A percentile compares a stretch with the other conserved stretches of the same genome.
Evolutionary conservation across 2,113 vertebrate species (phyloP).

Genomic region (Patagioenas fasciata): DNA sequence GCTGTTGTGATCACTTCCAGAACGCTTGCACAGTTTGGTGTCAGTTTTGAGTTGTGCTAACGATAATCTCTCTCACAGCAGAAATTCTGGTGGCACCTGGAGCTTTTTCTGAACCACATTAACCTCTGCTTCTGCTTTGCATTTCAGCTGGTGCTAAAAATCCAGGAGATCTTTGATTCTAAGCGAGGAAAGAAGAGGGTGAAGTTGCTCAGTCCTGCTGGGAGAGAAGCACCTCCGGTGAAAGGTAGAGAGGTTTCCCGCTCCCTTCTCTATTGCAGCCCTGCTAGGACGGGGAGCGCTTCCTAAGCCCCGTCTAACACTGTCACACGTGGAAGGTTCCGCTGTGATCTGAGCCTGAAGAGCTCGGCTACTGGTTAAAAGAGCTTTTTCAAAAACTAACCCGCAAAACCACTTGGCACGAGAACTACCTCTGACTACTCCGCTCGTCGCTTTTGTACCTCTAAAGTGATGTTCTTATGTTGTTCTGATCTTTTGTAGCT

Average conservation of each 20-base stretch:
- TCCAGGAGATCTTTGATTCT: conserved; percentile 92
- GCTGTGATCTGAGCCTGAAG: background rate
- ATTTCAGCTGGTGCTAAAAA: conserved; percentile 88
- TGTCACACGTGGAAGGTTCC: background rate
- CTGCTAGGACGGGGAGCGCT: background rate
- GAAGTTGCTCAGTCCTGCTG: conserved; percentile 79
- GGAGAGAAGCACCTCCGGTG: conserved; percentile 68
- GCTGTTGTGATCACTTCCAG: background rate
- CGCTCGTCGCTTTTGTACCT: background rate
- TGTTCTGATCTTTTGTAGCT: background rate
- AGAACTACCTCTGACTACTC: background rate
- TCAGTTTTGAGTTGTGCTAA: background rate
- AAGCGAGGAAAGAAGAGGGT: conserved; percentile 91
- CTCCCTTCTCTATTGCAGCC: background rate
- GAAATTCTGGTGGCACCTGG: background rate
- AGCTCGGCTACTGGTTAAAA: background rate
- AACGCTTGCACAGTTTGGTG: background rate
- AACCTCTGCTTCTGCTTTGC: conserved; percentile 49
- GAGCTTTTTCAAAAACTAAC: background rate
- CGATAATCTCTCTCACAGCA: background rate
- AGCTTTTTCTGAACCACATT: background rate
- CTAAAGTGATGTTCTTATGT: background rate
- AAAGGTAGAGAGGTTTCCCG: conserved; percentile 80
- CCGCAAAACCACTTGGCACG: background rate
- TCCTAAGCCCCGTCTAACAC: background rate